Evolutionary conservation across 2,888 invertebrate genomes (phyloP), one percentile per base, ranked within the genome.

Genomic region (Agonum fuliginosum): DNA sequence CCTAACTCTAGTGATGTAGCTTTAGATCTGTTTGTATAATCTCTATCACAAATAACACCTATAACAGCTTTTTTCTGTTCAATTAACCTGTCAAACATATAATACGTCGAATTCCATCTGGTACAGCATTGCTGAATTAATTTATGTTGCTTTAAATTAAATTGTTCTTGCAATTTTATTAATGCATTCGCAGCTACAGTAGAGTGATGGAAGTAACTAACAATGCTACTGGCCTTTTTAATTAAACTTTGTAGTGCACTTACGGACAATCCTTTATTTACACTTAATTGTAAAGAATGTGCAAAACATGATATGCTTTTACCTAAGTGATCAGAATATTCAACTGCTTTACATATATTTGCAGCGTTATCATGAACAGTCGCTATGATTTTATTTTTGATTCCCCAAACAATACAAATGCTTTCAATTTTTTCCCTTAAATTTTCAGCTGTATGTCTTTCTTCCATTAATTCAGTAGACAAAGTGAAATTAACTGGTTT

Each of bases 261-360:
- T 5, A 75, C 30, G 2, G 72, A 74, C 30, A 80, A 74, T 17
- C 69, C 78, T 65, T 77, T 78, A 37, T 78, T 77, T n/a, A 80
- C 24, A 20, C 43, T 67, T 17, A 72, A 74, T 17, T 79, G n/a
- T n/a, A n/a, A n/a, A n/a, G n/a, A n/a, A n/a, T n/a, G n/a, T n/a
- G n/a, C n/a, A n/a, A n/a, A n/a, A n/a, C n/a, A n/a, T n/a, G 75
- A 54, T 24, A 80, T 75, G 62, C 76, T 71, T 19, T 20, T 46
- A 2, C 62, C 75, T 14, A 74, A 14, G 22, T n/a, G 17, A 5
- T 48, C 22, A 4, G 12, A 71, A 27, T 54, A 3, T 27, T 27
- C 27, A 14, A 71, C 58, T 12, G 75, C 67, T 20, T n/a, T n/a
- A n/a, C n/a, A n/a, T n/a, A n/a, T n/a, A n/a, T n/a, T n/a, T n/a